A percentile compares a stretch with the other conserved stretches of the same genome.
These are phyloP conservation scores for Pristionchus japonicus DNA, from an alignment of 2,888 invertebrate genomes.

Conservation along the genomic window DNA sequence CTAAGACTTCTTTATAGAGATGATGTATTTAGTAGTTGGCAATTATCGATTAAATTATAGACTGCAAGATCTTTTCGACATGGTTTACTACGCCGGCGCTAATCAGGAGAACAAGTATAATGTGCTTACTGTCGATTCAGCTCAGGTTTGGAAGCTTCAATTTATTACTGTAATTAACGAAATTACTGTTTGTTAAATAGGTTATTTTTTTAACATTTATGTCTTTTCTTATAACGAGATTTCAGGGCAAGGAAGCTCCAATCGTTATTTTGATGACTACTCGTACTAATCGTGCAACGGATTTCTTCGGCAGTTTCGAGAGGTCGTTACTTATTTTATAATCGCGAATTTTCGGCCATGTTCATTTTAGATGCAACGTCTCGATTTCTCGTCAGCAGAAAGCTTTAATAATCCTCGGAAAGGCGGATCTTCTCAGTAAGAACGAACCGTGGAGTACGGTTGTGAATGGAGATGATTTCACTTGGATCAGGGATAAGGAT, in stretches of 20 bases:
- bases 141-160: too few species aligned
- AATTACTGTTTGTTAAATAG: too few species aligned
- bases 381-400: not conserved
- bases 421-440: not conserved
- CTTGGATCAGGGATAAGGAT: not conserved
- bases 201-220: not conserved
- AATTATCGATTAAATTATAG: not conserved
- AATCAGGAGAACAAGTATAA: not conserved
- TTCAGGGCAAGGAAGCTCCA: not conserved
- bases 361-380: not conserved
- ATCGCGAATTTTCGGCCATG: not conserved
- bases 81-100: too few species aligned
- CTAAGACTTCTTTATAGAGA: too few species aligned
- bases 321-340: not conserved
- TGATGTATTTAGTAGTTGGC: too few species aligned
- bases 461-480: not conserved
- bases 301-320: not conserved
- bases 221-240: not conserved
- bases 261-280: not conserved
- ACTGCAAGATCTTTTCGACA: not conserved
- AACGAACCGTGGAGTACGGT: not conserved
- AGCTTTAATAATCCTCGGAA: not conserved
- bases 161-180: too few species aligned
- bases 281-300: not conserved
- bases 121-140: not conserved